Evolutionary conservation across 92 coral and sea anemone species (phyloP).

Genomic region (Palythoa heliodiscus): DNA sequence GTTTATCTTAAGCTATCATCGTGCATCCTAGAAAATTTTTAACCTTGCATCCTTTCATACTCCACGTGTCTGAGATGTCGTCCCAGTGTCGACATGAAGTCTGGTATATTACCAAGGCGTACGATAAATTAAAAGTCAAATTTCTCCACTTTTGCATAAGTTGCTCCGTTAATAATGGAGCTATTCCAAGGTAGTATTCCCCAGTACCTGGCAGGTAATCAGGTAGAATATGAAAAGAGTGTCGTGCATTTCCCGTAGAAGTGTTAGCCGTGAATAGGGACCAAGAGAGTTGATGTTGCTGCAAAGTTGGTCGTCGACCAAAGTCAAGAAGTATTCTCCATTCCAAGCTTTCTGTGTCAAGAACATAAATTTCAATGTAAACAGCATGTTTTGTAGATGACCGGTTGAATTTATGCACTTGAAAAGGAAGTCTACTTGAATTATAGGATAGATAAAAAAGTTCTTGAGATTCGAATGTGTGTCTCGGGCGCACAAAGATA

Average conservation of each 20-base stretch:
- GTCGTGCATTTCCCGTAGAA: constrained; percentile 10
- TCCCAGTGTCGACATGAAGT: constrained; percentile 82
- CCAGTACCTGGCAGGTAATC: constrained; percentile 8
- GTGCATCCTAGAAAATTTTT: neutral
- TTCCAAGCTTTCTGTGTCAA: constrained; percentile 22
- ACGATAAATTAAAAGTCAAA: constrained; percentile 53
- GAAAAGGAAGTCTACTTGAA: constrained; percentile 31
- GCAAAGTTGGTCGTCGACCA: constrained; percentile 44
- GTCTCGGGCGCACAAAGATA: neutral
- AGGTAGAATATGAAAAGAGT: constrained; percentile 29
- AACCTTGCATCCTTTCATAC: constrained; percentile 69
- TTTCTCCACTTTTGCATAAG: constrained; percentile 27
- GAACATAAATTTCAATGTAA: constrained; percentile 53
- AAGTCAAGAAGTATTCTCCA: constrained; percentile 64
- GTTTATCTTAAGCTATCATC: neutral
- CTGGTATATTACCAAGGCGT: constrained; percentile 69
- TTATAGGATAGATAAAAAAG: constrained; percentile 12
- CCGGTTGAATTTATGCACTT: constrained; percentile 52
- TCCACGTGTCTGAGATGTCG: constrained; percentile 60
- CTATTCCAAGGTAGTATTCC: constrained; percentile 49
- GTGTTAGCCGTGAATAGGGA: constrained; percentile 41
- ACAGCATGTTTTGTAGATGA: constrained; percentile 56
- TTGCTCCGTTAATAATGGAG: constrained; percentile 27
- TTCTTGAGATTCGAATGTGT: neutral
- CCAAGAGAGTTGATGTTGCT: constrained; percentile 52